phyloP scores from a whole-genome alignment of 2,113 vertebrate genomes.

The Hippocampus barbouri region DNA sequence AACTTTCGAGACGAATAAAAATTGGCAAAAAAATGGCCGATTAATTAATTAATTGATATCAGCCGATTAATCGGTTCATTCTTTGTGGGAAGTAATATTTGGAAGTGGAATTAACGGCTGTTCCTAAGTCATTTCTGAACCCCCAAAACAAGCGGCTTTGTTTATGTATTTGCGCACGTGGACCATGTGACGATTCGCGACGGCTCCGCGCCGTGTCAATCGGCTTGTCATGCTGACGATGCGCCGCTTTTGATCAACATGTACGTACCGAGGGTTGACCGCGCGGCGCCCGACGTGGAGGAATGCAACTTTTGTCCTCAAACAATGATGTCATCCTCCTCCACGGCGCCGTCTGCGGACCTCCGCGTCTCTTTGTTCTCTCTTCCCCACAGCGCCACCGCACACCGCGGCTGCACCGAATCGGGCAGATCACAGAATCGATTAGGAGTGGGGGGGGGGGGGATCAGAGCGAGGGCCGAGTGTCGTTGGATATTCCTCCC shows the following conservation, averaged over 20 bases:
- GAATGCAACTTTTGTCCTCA: constrained; percentile 60
- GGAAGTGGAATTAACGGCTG: no score
- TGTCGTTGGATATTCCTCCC: constrained; percentile 39
- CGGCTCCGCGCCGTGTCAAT: not conserved
- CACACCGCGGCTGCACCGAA: constrained; percentile 40
- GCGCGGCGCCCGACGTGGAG: constrained; percentile 34
- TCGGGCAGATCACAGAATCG: constrained; percentile 54
- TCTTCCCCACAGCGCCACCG: constrained; percentile 16
- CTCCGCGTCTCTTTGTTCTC: constrained; percentile 56
- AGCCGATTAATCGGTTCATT: no score
- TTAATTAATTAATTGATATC: no score
- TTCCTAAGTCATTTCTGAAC: not conserved
- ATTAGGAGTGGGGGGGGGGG: constrained; percentile 40
- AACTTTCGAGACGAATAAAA: no score
- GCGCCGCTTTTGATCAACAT: not conserved
- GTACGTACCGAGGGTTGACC: constrained; percentile 13
- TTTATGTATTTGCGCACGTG: not conserved
- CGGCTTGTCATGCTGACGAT: not conserved
- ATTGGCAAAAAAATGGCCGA: no score
- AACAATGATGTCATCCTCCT: constrained; percentile 68
- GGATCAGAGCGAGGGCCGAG: not conserved
- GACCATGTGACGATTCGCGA: not conserved
- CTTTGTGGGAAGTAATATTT: no score
- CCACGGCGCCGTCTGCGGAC: constrained; percentile 49
- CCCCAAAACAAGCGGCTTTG: not conserved